Percentiles rank a stretch among this genome's conserved stretches.
phyloP scores from a whole-genome alignment of 2,113 vertebrate species.

The human (Homo sapiens) region GRCh38 chr12:100364501-100365000 shows the following conservation, averaged over 20 bases:
- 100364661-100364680: too few species aligned
- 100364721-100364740: background rate
- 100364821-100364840: background rate
- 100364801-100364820: background rate
- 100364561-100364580: background rate
- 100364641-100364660: background rate
- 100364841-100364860: background rate
- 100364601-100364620: background rate
- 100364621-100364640: rapidly evolving
- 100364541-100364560: background rate
- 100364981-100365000: background rate
- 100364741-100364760: background rate
- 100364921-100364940: background rate
- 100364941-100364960: background rate
- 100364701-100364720: background rate
- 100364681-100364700: background rate
- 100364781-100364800: background rate
- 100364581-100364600: background rate
- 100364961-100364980: too few species aligned
- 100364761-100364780: background rate
- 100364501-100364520: background rate
- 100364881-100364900: background rate
- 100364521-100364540: background rate
- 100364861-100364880: background rate
- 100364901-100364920: background rate